phyloP scores from a whole-genome alignment of 2,888 invertebrate species.

The Drosophila melanocephala region DNA sequence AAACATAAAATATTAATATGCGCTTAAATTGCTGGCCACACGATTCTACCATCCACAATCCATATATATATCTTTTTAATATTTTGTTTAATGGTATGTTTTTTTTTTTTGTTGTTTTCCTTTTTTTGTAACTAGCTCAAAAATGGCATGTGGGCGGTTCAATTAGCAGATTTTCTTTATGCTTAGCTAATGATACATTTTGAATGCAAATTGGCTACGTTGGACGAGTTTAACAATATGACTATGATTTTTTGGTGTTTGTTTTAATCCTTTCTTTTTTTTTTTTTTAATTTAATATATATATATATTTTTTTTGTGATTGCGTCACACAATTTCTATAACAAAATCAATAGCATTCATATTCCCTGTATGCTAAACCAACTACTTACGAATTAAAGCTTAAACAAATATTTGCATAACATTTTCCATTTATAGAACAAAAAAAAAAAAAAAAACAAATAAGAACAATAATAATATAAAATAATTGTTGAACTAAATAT shows the following conservation, averaged over 20 bases:
- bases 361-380: slow-evolving; percentile 32
- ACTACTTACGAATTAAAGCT: slow-evolving; percentile 27
- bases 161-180: slow-evolving; percentile 7
- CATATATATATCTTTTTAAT: neutral
- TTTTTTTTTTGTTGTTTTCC: slow-evolving; percentile 11
- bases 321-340: slow-evolving; percentile 7
- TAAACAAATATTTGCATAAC: slow-evolving; percentile 34
- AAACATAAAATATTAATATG: slow-evolving; percentile 52
- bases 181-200: slow-evolving; percentile 41
- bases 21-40: slow-evolving; percentile 33
- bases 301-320: slow-evolving; percentile 1
- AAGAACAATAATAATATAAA: slow-evolving; percentile 20
- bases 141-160: slow-evolving; percentile 44
- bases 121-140: slow-evolving; percentile 24
- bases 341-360: slow-evolving; percentile 14
- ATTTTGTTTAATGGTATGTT: neutral
- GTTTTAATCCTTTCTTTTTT: neutral
- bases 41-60: slow-evolving; percentile 28
- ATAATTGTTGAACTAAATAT: slow-evolving; percentile 40
- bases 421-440: slow-evolving; percentile 42
- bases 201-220: slow-evolving; percentile 59
- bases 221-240: slow-evolving; percentile 46
- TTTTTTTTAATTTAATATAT: neutral
- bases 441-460: slow-evolving; percentile 11
- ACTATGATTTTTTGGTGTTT: slow-evolving; percentile 25